phyloP scores from a whole-genome alignment of 2,888 invertebrate genomes.

The Tenthredo distinguenda region DNA sequence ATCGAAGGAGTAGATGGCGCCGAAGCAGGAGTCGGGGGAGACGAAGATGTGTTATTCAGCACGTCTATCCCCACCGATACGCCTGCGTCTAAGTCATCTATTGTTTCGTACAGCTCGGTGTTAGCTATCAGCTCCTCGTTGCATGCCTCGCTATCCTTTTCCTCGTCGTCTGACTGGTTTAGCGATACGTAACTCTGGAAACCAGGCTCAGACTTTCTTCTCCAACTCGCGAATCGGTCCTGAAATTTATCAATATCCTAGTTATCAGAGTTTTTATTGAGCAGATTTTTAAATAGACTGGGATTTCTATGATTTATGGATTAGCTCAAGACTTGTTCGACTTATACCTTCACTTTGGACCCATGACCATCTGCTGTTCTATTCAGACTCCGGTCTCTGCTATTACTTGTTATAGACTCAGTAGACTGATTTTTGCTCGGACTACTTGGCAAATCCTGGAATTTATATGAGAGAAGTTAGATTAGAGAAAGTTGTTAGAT shows the following conservation, averaged over 20 bases:
- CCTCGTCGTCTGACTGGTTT: slow-evolving; percentile 73
- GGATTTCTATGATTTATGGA: not conserved
- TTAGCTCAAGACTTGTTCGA: not conserved
- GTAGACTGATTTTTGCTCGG: slow-evolving; percentile 68
- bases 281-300: not conserved
- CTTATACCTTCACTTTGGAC: slow-evolving; percentile 72
- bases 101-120: slow-evolving; percentile 27
- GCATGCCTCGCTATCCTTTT: slow-evolving; percentile 59
- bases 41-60: slow-evolving; percentile 46
- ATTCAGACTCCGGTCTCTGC: slow-evolving; percentile 70
- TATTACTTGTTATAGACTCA: slow-evolving; percentile 63
- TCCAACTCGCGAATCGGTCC: slow-evolving; percentile 83
- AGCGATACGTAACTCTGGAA: slow-evolving; percentile 76
- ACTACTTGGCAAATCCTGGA: slow-evolving; percentile 72
- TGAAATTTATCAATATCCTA: slow-evolving; percentile 57
- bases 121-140: slow-evolving; percentile 47
- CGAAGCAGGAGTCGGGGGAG: slow-evolving; percentile 22
- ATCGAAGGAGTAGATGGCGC: slow-evolving; percentile 33
- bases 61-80: not conserved
- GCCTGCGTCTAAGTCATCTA: not conserved
- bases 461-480: not conserved
- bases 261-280: not conserved
- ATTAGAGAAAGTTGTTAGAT: not conserved
- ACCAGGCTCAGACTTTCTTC: slow-evolving; percentile 88
- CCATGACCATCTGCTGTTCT: slow-evolving; percentile 70